Conservation (phyloP, 2,888 invertebrate genomes). For the Gastrophysa polygoni region DNA sequence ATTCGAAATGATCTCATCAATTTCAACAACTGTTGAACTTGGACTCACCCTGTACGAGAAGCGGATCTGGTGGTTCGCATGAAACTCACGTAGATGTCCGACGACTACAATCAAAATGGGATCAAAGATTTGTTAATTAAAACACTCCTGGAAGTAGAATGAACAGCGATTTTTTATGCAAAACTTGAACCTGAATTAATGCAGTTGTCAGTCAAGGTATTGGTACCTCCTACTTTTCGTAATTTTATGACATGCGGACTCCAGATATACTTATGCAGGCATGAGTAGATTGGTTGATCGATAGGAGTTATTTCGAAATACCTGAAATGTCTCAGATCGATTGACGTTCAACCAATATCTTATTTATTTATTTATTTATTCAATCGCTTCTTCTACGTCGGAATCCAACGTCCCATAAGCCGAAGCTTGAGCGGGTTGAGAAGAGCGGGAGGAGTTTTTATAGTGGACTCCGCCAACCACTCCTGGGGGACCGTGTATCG, state of each 20-base stretch:
- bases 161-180: conserved; percentile 33
- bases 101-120: conserved; percentile 31
- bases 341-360: too few species aligned
- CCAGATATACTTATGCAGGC: not conserved
- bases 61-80: conserved; percentile 22
- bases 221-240: not conserved
- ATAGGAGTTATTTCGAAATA: not conserved
- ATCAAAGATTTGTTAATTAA: conserved; percentile 43
- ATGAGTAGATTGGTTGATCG: not conserved
- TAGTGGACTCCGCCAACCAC: too few species aligned
- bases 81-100: conserved; percentile 30
- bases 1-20: too few species aligned
- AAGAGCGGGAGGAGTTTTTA: too few species aligned
- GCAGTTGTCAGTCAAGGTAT: conserved; percentile 52
- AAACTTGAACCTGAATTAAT: conserved; percentile 46
- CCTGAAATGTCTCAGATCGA: too few species aligned
- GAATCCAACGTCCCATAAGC: too few species aligned
- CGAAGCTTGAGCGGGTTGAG: too few species aligned
- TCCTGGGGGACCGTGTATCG: too few species aligned
- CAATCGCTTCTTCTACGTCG: too few species aligned
- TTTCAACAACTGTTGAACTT: too few species aligned
- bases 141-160: conserved; percentile 32
- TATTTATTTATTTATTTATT: too few species aligned
- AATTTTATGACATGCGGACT: not conserved
- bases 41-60: conserved; percentile 3